Base-by-base conservation (phyloP, 2,888 invertebrate species). In the Agriopis aurantiaria region DNA sequence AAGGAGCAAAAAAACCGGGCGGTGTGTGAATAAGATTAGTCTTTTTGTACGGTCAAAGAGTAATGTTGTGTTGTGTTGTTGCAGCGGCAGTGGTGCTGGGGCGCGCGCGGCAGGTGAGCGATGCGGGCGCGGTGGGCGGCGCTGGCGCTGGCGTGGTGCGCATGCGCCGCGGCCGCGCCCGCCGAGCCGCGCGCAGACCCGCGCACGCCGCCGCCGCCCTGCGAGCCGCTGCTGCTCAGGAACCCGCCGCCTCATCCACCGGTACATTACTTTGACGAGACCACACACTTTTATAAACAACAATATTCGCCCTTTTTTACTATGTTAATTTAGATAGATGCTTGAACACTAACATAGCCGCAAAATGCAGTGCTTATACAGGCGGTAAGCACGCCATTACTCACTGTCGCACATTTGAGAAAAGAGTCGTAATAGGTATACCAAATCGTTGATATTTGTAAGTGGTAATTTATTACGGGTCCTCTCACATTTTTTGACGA, bases 71-170 rank as follows among this genome's bases (percentile, higher is more conserved):
- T 12, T 61, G 41, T 59, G 51, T 43, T 68, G 68, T 75, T 75
- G 59, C 80, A 63, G 82, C 80, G 79, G 74, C 69, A 69, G 74
- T 75, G 74, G 80, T 45, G 79, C 78, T 80, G 68, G 69, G 65
- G 71, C 76, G 76, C 79, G 81, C 74, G 81, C 77, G 84, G 79
- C 79, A 86, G 91, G 91, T 92, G 92, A 92, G 91, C 80, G 82
- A 92, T 91, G 92, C 84, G 87, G 90, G 90, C 88, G 89, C 87
- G 88, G 87, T 87, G 87, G 87, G 87, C 92, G 86, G 88, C 93
- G 84, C 86, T 91, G 82, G 88, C 91, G 81, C 86, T 93, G 84
- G 91, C 90, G 82, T 90, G 91, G 82, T 90, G 90, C 85, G 92
- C 93, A 83, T 86, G 89, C 82, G 89, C 86, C 81, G 85, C 85